Percentiles rank a stretch among this genome's conserved stretches.
phyloP scores from a whole-genome alignment of 2,113 vertebrate species.

The Vicugna pacos region DNA sequence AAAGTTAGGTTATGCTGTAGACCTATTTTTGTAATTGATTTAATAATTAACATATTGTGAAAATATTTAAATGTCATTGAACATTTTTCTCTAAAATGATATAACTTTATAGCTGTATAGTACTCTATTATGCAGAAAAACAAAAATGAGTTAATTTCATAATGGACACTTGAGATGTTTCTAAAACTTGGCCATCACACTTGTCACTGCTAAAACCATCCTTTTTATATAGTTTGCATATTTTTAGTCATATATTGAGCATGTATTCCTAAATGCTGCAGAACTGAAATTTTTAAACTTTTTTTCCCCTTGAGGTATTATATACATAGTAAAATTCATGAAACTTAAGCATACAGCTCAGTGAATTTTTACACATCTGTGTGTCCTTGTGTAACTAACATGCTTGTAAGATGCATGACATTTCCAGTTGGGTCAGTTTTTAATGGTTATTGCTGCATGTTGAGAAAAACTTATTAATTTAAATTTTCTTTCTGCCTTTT shows the following conservation, averaged over 20 bases:
- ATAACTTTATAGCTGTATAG: not conserved
- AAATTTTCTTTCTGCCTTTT: not conserved
- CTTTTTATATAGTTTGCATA: not conserved
- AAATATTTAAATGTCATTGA: not conserved
- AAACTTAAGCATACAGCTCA: not conserved
- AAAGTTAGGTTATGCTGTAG: not conserved
- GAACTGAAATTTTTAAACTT: not conserved
- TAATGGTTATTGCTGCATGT: not conserved
- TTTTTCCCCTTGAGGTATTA: not conserved
- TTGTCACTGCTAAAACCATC: not conserved
- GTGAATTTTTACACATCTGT: not conserved
- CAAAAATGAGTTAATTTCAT: not conserved
- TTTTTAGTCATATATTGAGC: not conserved
- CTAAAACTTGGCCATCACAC: not conserved
- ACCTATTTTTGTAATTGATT: not conserved
- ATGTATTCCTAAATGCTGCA: not conserved
- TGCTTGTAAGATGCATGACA: not conserved
- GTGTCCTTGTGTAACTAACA: not conserved
- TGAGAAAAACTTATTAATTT: not conserved
- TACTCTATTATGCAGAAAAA: not conserved
- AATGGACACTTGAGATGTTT: not conserved
- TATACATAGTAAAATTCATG: not conserved
- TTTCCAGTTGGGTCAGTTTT: not conserved
- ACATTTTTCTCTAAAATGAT: not conserved
- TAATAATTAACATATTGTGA: not conserved